A percentile compares a stretch with the other conserved stretches of the same genome.
phyloP scores from a whole-genome alignment of 2,113 vertebrate species.

The Paedocypris sp. region DNA sequence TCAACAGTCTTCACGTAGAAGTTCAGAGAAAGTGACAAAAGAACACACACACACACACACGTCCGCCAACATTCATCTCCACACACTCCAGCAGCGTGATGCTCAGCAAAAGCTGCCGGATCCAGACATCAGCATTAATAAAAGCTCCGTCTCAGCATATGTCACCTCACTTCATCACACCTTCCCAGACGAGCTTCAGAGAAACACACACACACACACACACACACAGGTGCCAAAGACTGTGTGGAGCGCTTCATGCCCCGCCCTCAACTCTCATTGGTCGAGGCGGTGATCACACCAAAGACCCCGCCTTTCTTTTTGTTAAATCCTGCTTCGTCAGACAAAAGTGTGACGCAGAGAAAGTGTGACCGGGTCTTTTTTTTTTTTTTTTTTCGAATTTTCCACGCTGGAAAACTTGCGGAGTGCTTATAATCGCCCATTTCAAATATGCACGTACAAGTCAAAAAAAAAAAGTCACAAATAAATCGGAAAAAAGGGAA shows the following conservation, averaged over 20 bases:
- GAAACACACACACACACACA: background rate
- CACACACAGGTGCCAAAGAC: background rate
- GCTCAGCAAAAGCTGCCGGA: conserved; percentile 48
- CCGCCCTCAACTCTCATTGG: conserved; percentile 12
- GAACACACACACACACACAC: background rate
- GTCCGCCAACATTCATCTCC: background rate
- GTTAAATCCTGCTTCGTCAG: no score
- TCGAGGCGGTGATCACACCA: no score
- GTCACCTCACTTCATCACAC: conserved; percentile 56
- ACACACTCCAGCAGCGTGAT: conserved; percentile 22
- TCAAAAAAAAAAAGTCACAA: no score
- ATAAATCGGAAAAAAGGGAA: no score
- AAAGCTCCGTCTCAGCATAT: conserved; percentile 57
- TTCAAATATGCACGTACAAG: no score
- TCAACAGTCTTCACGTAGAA: background rate
- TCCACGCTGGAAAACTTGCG: no score
- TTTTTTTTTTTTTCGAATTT: no score
- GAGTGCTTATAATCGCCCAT: no score
- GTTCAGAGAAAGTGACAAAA: background rate
- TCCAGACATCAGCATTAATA: conserved; percentile 56
- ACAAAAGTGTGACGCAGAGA: no score
- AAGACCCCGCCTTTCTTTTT: no score
- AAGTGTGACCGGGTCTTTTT: no score
- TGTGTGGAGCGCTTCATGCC: background rate
- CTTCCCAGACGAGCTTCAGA: conserved; percentile 52